A percentile compares a stretch with the other conserved stretches of the same genome.
Evolutionary conservation across 2,113 vertebrate species (phyloP).

Genomic region (Sander lucioperca): DNA sequence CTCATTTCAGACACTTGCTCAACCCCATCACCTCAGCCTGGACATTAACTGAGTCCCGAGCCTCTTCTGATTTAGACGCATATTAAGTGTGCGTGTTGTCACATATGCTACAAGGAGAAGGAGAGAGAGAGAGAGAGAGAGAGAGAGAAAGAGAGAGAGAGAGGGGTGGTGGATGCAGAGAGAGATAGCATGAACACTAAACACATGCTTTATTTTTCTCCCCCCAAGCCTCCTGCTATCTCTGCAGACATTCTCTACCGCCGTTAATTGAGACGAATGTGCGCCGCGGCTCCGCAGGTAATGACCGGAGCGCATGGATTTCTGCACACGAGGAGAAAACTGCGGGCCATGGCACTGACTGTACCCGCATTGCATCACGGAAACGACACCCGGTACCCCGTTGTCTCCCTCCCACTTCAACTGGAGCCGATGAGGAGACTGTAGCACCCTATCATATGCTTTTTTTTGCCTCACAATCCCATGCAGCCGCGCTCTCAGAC

Average conservation of each 20-base stretch:
- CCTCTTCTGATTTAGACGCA: constrained; percentile 52
- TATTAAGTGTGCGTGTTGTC: constrained; percentile 37
- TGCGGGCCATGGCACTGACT: constrained; percentile 67
- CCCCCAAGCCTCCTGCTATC: constrained; percentile 21
- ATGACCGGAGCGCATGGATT: constrained; percentile 64
- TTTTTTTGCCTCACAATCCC: constrained; percentile 46
- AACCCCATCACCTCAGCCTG: constrained; percentile 14
- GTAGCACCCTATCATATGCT: constrained; percentile 57
- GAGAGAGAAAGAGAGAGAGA: background rate
- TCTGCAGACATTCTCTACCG: constrained; percentile 50
- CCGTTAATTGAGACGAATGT: constrained; percentile 76
- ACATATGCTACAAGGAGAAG: constrained; percentile 21
- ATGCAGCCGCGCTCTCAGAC: constrained; percentile 40
- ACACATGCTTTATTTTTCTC: constrained; percentile 33
- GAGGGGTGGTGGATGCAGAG: background rate
- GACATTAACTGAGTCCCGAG: constrained; percentile 47
- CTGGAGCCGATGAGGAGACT: constrained; percentile 59
- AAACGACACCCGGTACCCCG: constrained; percentile 76
- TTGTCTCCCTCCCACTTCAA: constrained; percentile 72
- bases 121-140: background rate
- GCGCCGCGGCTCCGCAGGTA: constrained; percentile 61
- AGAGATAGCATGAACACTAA: constrained; percentile 18
- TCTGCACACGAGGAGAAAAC: constrained; percentile 60
- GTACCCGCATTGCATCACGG: constrained; percentile 88
- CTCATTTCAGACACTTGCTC: constrained; percentile 49